Evolutionary conservation across 2,113 vertebrate genomes (phyloP), one percentile per base, ranked within the genome.

Genomic region (Sclerurus mexicanus): DNA sequence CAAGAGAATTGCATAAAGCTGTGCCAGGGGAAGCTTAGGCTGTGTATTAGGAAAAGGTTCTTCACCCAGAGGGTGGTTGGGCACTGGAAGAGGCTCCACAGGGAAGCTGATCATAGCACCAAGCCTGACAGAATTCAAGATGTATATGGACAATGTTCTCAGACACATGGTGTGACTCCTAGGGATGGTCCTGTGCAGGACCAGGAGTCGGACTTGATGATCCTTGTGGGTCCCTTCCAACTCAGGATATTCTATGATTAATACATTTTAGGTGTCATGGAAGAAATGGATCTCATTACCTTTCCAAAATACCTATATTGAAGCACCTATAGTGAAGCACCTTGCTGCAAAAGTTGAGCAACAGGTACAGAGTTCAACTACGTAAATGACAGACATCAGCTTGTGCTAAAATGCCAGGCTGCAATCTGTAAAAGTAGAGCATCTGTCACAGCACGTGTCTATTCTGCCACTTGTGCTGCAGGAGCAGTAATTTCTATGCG

Each of bases 261-360:
- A 6, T 4, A 30, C 12, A 24, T 85, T 28, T 44, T 33, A 33
- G 21, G 49, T 75, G 88, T 89, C 28, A 28, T 8, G 19, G 44
- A 92, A 81, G 66, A 50, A 75, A 5, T 27, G 21, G 47, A 80
- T 60, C 33, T 31, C 16, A 6, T 3, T 60, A 58, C 7, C 30
- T 59, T 66, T 69, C 35, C 0, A 1, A 50, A 39, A 53, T 0
- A 1, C 4, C 50, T 21, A 7, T 37, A n/a, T n/a, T n/a, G n/a
- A n/a, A n/a, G n/a, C n/a, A n/a, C n/a, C n/a, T 31, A 21, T 10
- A 71, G 25, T 12, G 11, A 78, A 93, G 25, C 47, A 63, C 35
- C n/a, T 62, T 53, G 64, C 42, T 67, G 56, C 42, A 59, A 8
- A 81, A 78, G 37, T 1, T 58, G 42, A 81, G 27, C 30, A 46